Evolutionary conservation across 1,140 invertebrate genomes (phyloP), one percentile per base, ranked within the genome.

Genomic region (Sycophaga agraensis): DNA sequence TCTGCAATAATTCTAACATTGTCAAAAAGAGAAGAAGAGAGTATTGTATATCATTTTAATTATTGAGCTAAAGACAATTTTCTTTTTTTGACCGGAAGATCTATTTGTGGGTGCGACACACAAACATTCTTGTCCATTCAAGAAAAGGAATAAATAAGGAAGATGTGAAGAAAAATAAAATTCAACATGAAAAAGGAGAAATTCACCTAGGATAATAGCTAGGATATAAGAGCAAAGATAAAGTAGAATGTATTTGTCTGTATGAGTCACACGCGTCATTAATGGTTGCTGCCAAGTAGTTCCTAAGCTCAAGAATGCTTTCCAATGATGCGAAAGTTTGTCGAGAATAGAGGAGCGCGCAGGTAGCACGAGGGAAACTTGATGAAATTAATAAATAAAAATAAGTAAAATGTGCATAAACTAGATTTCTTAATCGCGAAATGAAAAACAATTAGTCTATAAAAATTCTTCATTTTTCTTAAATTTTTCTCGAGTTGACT

Each of bases 281-380:
- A n/a, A 54, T 64, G 51, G 66, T 65, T 66, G 72, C 69, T 70
- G 65, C 71, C 72, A 71, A 70, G 63, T 74, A 70, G 68, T 76
- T 73, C 66, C 68, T 73, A 72, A 60, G 40, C 63, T 66, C 64
- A 65, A 68, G 43, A 69, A 56, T 55, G 28, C 58, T 68, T 56
- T 63, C 59, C 35, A 31, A 45, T 51, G 43, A 55, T 63, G 60
- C 48, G 66, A 64, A 68, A 53, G 57, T 62, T 12, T 54, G 53
- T 64, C 19, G 46, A 54, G 37, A 61, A 49, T 68, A 39, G 39
- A 65, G 68, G 64, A 68, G 66, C 64, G 56, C 48, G 53, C 57
- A 57, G 60, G 56, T 69, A 70, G 66, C 66, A 70, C 42, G 17
- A 55, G 39, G 31, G 45, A 63, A 57, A 63, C 37, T 51, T 63